Evolutionary conservation across 2,113 vertebrate species (phyloP).

Genomic region (Pelmatolapia mariae): DNA sequence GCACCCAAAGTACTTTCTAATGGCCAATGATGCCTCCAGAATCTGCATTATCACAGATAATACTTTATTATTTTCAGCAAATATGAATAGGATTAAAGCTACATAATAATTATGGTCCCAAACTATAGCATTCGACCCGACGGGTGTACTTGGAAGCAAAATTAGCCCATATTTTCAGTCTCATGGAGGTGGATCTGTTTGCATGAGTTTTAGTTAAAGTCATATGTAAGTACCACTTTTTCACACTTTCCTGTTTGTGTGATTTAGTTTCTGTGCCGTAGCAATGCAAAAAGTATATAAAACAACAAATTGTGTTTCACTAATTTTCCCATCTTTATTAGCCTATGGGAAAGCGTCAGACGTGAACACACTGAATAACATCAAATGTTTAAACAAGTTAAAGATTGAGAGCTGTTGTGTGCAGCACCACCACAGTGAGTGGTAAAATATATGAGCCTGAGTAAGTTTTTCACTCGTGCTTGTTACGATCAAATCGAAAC

Average conservation of each 20-base stretch:
- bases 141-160: rapidly evolving
- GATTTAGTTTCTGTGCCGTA: rapidly evolving
- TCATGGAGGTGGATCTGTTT: background rate
- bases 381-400: background rate
- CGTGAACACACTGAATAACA: background rate
- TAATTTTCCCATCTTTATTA: background rate
- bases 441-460: background rate
- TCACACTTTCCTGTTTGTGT: background rate
- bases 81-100: background rate
- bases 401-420: rapidly evolving
- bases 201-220: background rate
- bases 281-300: background rate
- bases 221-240: background rate
- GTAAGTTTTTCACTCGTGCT: background rate
- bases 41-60: background rate
- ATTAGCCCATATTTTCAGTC: background rate
- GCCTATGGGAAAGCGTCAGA: background rate
- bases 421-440: rapidly evolving
- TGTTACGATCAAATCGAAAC: background rate
- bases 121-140: background rate
- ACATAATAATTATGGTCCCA: background rate
- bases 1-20: background rate
- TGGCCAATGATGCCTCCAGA: rapidly evolving
- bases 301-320: background rate
- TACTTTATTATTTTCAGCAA: background rate